Evolutionary conservation across 2,888 invertebrate species (phyloP), one percentile per base, ranked within the genome.

Genomic region (Clusia tigrina): DNA sequence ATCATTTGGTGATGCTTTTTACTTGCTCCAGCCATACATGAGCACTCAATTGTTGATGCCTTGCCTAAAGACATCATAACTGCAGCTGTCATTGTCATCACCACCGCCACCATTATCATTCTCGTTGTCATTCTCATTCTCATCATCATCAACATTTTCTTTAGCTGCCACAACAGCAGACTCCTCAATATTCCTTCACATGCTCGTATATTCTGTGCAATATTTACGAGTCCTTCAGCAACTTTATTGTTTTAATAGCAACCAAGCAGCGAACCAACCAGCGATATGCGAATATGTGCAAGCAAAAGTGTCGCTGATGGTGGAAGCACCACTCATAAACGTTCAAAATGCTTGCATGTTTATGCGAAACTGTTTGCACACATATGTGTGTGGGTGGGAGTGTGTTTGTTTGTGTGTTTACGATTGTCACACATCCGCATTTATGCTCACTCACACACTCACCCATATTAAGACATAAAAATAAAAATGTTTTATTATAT

Each of bases 401-500:
- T 54, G 3, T 32, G 32, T 25, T 2, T 55, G 38, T 18, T 9
- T 18, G 5, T 38, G 10, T 37, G 37, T 37, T 17, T 55, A 17
- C 23, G 18, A 1, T 20, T 54, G 9, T 17, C 25, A 57, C 25
- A 69, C 67, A 71, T 70, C 69, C 71, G 67, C 69, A 69, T 69
- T 67, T 70, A 67, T 71, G 69, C 60, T 38, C 63, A 58, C 53
- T 23, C 10, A 55, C 55, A 55, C 17, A 37, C 55, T 37, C 37
- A 20, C 38, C n/a, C 71, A 76, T 76, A 75, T 75, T 72, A 75
- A 75, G 74, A 75, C 74, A 75, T 73, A 72, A 73, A 74, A 71
- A 74, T 78, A 75, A 75, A 75, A 75, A 75, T 77, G 78, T 73
- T 76, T 74, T 76, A 76, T 75, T 76, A 77, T 76, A 76, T 77